Conservation (phyloP, 2,797 vertebrate genomes). For the Triplophysa yarkandensis region DNA sequence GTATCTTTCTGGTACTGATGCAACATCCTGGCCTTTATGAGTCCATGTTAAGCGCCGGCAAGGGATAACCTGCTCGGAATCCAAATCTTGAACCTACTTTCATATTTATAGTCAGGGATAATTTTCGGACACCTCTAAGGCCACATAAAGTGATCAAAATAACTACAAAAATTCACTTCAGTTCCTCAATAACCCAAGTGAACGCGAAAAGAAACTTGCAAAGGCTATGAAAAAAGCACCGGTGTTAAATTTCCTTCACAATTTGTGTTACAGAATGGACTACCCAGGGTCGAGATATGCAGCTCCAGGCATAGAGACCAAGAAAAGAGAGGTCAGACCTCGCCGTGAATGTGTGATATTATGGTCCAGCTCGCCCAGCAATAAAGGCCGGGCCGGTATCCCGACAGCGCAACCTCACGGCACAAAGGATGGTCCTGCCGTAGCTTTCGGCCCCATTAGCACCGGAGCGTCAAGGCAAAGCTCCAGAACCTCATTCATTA, state of each 20-base stretch:
- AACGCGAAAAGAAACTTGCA: not conserved
- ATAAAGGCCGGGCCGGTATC: slow-evolving; percentile 54
- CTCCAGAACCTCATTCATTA: slow-evolving; percentile 96
- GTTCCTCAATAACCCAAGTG: not conserved
- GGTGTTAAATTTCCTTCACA: slow-evolving; percentile 25
- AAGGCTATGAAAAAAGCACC: slow-evolving; percentile 7
- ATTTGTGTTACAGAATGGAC: slow-evolving; percentile 16
- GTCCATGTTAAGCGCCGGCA: slow-evolving; percentile 5
- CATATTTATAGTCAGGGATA: slow-evolving; percentile 25
- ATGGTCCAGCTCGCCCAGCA: slow-evolving; percentile 66
- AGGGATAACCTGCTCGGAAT: slow-evolving; percentile 21
- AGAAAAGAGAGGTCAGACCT: slow-evolving; percentile 17
- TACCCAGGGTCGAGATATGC: slow-evolving; percentile 16
- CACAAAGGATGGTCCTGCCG: slow-evolving; percentile 78
- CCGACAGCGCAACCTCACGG: slow-evolving; percentile 66
- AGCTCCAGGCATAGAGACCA: slow-evolving; percentile 20
- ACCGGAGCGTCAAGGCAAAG: slow-evolving; percentile 75
- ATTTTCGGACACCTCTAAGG: slow-evolving; percentile 17
- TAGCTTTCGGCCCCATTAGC: slow-evolving; percentile 90
- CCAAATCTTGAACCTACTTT: slow-evolving; percentile 13
- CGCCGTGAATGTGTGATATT: slow-evolving; percentile 29
- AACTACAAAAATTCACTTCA: slow-evolving; percentile 6
- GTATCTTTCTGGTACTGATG: slow-evolving; percentile 28
- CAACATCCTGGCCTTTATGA: slow-evolving; percentile 26
- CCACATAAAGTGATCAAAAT: slow-evolving; percentile 26